These are phyloP conservation scores for Mesochorus sp. DNA, from an alignment of 2,888 invertebrate species.

Conservation along the genomic window DNA sequence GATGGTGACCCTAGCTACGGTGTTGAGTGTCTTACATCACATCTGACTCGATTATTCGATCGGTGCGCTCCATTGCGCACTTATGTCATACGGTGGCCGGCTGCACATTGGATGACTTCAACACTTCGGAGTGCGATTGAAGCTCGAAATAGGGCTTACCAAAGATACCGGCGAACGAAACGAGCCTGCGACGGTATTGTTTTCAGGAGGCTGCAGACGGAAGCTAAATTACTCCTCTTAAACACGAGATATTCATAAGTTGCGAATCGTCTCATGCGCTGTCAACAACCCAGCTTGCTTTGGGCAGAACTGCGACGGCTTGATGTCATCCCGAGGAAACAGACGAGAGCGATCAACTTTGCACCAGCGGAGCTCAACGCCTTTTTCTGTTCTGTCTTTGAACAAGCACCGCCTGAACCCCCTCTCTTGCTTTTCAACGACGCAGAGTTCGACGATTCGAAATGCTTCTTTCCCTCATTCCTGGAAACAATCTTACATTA, in stretches of 20 bases:
- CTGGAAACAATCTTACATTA: constrained; percentile 17
- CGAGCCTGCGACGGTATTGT: background rate
- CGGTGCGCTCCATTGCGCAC: background rate
- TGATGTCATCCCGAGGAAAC: background rate
- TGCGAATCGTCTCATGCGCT: background rate
- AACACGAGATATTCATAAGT: background rate
- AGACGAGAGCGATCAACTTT: background rate
- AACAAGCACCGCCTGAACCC: background rate
- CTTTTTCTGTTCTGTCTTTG: background rate
- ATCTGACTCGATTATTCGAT: background rate
- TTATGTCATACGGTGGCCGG: background rate
- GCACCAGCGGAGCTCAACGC: background rate
- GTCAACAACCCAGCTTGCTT: background rate
- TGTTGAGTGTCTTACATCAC: no score
- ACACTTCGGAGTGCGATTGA: background rate
- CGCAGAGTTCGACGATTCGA: background rate
- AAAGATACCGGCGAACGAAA: background rate
- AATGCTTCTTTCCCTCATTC: background rate
- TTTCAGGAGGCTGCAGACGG: background rate
- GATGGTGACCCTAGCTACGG: background rate
- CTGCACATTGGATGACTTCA: background rate
- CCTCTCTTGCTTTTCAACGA: background rate
- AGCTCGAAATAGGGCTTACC: background rate
- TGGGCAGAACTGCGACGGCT: constrained; percentile 14
- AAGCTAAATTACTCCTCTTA: background rate